These are phyloP conservation scores for Reticulitermes speratus DNA, from an alignment of 1,140 invertebrate genomes.

Conservation along the genomic window DNA sequence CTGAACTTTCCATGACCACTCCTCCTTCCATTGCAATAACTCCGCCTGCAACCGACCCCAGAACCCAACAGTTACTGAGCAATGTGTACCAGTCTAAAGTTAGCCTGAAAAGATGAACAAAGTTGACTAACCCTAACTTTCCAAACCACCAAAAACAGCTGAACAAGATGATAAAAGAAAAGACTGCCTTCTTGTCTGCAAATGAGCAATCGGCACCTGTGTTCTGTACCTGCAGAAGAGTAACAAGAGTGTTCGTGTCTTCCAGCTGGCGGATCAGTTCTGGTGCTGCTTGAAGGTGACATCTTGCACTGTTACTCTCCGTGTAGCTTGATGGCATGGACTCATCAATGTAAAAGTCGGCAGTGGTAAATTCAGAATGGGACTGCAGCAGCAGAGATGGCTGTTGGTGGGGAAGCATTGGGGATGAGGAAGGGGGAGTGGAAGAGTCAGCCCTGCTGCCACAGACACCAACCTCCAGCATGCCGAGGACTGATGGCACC, in stretches of 20 bases:
- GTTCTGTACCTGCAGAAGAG: constrained; percentile 59
- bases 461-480: constrained; percentile 34
- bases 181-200: not conserved
- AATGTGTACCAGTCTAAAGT: not conserved
- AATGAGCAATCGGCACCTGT: constrained; percentile 11
- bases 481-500: constrained; percentile 21
- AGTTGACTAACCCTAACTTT: not conserved
- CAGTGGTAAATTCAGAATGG: constrained; percentile 66
- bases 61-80: no score
- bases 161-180: not conserved
- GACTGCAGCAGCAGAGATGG: constrained; percentile 44
- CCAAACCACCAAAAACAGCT: no score
- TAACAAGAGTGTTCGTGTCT: constrained; percentile 60
- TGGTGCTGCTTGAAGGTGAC: constrained; percentile 39
- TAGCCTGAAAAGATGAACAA: constrained; percentile 12
- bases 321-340: constrained; percentile 65
- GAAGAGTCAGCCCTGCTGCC: constrained; percentile 41
- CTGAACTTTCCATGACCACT: no score
- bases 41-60: no score
- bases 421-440: constrained; percentile 43
- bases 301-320: constrained; percentile 35
- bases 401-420: constrained; percentile 40
- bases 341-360: constrained; percentile 85
- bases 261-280: constrained; percentile 43
- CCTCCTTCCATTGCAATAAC: no score